phyloP scores from a whole-genome alignment of 1,140 invertebrate species.

The Saccostrea echinata region DNA sequence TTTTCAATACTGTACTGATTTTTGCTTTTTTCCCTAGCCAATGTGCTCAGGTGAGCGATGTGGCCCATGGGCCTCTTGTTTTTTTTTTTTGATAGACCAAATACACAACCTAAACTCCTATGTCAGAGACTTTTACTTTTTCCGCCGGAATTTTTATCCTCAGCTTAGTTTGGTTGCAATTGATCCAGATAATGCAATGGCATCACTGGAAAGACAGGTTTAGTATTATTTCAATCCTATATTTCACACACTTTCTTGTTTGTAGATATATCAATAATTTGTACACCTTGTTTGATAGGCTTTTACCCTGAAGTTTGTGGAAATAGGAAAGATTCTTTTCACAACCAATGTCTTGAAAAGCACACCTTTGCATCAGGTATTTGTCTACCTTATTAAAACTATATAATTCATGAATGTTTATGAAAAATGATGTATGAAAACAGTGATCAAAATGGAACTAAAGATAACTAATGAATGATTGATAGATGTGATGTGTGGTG shows the following conservation, averaged over 20 bases:
- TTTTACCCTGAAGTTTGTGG: constrained; percentile 95
- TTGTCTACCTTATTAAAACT: too few relatives aligned
- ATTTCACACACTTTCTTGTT: not conserved
- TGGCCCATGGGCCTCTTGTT: too few relatives aligned
- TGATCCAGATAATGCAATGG: constrained; percentile 93
- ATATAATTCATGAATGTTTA: too few relatives aligned
- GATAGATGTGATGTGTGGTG: too few relatives aligned
- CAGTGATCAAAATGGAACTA: too few relatives aligned
- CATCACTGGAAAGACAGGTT: constrained; percentile 92
- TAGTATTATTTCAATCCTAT: not conserved
- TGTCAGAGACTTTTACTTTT: constrained; percentile 99
- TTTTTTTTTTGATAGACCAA: constrained; percentile 86
- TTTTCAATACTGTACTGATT: too few relatives aligned
- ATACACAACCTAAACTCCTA: constrained; percentile 96
- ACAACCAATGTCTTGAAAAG: constrained; percentile 81
- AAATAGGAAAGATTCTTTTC: constrained; percentile 93
- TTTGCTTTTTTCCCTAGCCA: too few relatives aligned
- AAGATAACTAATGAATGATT: too few relatives aligned
- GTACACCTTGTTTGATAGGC: constrained; percentile 81
- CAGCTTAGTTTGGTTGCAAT: constrained; percentile 97
- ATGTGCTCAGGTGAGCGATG: too few relatives aligned
- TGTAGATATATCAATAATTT: not conserved
- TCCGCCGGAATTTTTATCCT: constrained; percentile 98
- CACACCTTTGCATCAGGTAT: constrained; percentile 79
- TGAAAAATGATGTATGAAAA: too few relatives aligned